These are phyloP conservation scores for Anolis apletophallus DNA, from an alignment of 2,797 vertebrate genomes.

Conservation along the genomic window DNA sequence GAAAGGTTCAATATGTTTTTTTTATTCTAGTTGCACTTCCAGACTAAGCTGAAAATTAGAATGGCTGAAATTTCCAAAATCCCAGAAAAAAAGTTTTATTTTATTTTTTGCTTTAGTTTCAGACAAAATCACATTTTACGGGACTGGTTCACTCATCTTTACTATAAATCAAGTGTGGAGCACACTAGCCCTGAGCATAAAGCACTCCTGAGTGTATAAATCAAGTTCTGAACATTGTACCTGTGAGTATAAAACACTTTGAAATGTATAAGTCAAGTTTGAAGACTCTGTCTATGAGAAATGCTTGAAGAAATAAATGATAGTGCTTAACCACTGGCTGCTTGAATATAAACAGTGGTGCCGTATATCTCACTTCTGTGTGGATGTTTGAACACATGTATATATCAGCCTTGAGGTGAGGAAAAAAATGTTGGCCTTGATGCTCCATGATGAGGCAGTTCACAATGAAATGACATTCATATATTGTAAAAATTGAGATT, in stretches of 20 bases:
- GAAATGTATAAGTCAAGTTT: conserved; percentile 56
- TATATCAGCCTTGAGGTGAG: conserved; percentile 32
- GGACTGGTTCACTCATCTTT: conserved; percentile 57
- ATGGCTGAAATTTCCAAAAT: conserved; percentile 2
- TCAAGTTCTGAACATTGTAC: conserved; percentile 59
- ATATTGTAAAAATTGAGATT: conserved; percentile 1
- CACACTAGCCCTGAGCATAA: conserved; percentile 43
- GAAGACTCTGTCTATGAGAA: conserved; percentile 48
- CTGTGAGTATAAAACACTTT: conserved; percentile 69
- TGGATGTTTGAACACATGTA: conserved; percentile 17
- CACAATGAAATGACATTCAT: conserved; percentile 1
- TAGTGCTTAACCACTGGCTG: conserved; percentile 45
- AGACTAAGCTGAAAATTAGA: conserved; percentile 4
- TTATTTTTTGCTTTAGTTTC: conserved; percentile 43
- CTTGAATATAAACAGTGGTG: conserved; percentile 42
- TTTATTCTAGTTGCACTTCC: neutral
- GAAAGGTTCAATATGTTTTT: neutral
- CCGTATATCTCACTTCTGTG: conserved; percentile 47
- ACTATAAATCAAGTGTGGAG: conserved; percentile 60
- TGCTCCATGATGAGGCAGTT: conserved; percentile 31
- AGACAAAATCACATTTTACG: conserved; percentile 56
- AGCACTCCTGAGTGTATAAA: conserved; percentile 61
- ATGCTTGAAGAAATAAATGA: conserved; percentile 63
- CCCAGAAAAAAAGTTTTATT: conserved; percentile 26
- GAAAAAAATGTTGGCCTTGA: conserved; percentile 21